Evolutionary conservation across 1,140 invertebrate genomes (phyloP).

Genomic region (Pachyrhynchus sulphureomaculatus): DNA sequence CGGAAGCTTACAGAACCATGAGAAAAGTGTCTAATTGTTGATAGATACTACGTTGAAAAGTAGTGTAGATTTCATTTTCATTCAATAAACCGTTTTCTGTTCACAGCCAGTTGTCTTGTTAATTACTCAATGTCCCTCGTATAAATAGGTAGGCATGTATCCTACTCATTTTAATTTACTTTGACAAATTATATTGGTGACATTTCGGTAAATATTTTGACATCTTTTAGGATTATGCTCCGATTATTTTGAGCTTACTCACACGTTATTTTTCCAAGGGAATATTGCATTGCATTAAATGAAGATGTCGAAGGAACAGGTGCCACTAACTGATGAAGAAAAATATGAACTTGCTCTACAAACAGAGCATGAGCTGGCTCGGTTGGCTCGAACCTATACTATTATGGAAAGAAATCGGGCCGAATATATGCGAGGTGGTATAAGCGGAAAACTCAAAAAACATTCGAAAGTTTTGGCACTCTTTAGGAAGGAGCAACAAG

Average conservation of each 20-base stretch:
- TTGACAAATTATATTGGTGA: too few species aligned
- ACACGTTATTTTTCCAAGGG: neutral
- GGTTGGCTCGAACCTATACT: conserved; percentile 61
- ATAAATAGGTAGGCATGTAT: too few species aligned
- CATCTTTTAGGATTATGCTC: too few species aligned
- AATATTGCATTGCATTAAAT: neutral
- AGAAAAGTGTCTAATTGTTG: too few species aligned
- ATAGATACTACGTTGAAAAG: too few species aligned
- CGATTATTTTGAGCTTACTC: neutral
- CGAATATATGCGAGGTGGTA: conserved; percentile 50
- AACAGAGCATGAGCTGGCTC: conserved; percentile 64
- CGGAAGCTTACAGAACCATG: too few species aligned
- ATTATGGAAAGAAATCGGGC: conserved; percentile 43
- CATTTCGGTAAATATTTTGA: too few species aligned
- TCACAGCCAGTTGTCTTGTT: too few species aligned
- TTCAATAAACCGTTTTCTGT: too few species aligned
- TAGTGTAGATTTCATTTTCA: too few species aligned
- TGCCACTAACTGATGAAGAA: conserved; percentile 49
- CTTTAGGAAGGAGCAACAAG: conserved; percentile 60
- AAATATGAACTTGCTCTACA: conserved; percentile 69
- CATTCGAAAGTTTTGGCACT: conserved; percentile 63
- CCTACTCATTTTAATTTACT: too few species aligned
- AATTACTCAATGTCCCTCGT: too few species aligned
- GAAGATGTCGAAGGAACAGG: conserved; percentile 22
- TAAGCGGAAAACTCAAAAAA: conserved; percentile 63